Percentiles rank a stretch among this genome's conserved stretches.
Evolutionary conservation across 2,888 invertebrate genomes (phyloP).

Genomic region (Amphipyra tragopoginis): DNA sequence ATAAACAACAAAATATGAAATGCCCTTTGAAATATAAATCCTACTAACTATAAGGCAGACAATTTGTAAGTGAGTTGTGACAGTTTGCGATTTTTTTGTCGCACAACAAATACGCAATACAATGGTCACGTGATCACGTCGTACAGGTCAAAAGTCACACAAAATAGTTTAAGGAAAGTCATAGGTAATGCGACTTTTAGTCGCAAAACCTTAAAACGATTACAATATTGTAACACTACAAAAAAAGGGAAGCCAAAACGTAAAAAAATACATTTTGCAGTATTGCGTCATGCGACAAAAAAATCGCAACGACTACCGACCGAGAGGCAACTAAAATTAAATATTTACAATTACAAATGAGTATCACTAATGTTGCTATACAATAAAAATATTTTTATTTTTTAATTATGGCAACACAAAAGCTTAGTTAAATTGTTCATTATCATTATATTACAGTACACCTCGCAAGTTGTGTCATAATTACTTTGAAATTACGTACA

Average conservation of each 20-base stretch:
- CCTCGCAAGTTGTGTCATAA: constrained; percentile 20
- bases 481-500: not conserved
- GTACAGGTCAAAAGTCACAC: no score
- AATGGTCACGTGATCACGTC: no score
- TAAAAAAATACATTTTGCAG: constrained; percentile 8
- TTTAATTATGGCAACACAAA: constrained; percentile 65
- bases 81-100: constrained; percentile 40
- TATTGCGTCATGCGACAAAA: constrained; percentile 30
- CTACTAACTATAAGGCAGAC: constrained; percentile 52
- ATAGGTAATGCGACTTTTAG: constrained; percentile 8
- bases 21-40: constrained; percentile 39
- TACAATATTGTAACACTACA: constrained; percentile 4
- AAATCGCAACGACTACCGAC: constrained; percentile 42
- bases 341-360: constrained; percentile 65
- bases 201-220: not conserved
- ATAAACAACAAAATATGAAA: constrained; percentile 44
- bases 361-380: constrained; percentile 65
- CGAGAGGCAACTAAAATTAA: constrained; percentile 49
- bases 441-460: constrained; percentile 14
- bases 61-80: constrained; percentile 29
- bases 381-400: constrained; percentile 51
- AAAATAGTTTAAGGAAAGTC: not conserved
- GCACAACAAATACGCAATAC: constrained; percentile 10
- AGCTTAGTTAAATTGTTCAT: constrained; percentile 45
- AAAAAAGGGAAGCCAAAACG: constrained; percentile 25